Percentiles rank a stretch among this genome's conserved stretches.
phyloP scores from a whole-genome alignment of 2,797 vertebrate genomes.

The Paguma larvata region DNA sequence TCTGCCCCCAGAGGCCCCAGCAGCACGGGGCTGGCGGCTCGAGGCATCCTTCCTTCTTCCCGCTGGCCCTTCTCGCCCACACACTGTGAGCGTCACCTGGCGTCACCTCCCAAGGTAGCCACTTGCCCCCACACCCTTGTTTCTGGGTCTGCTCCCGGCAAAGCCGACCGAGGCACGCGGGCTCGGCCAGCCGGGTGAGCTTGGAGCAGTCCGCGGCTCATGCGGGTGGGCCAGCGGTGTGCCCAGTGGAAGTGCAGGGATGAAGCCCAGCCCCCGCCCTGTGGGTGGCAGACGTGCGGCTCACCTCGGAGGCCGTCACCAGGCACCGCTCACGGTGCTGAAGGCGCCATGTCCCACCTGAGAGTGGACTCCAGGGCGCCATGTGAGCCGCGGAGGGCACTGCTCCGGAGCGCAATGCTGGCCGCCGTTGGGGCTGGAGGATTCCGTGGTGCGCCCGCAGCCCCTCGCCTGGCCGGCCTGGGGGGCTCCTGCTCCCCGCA shows the following conservation, averaged over 20 bases:
- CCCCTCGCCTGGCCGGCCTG: background rate
- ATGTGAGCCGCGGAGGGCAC: background rate
- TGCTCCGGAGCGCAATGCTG: background rate
- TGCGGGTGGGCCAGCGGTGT: background rate
- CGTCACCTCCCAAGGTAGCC: background rate
- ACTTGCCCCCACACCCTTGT: background rate
- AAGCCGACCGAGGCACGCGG: rapidly evolving
- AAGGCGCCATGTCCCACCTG: background rate
- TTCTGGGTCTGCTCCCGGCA: background rate
- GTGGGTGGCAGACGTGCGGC: rapidly evolving
- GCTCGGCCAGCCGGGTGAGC: rapidly evolving
- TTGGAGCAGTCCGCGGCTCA: rapidly evolving
- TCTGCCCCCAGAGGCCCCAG: background rate
- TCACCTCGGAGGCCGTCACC: rapidly evolving
- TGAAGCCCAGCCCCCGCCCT: background rate
- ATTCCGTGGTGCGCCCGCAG: background rate
- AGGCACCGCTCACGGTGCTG: background rate
- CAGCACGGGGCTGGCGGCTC: no score
- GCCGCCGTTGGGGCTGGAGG: background rate
- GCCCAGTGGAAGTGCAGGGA: background rate
- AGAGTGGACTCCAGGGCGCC: background rate
- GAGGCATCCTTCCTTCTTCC: background rate
- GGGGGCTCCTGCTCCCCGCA: background rate
- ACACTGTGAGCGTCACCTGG: rapidly evolving
- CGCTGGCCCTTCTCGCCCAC: rapidly evolving